Conservation (phyloP, 2,113 vertebrate species). For the Cyphomyrus discorhynchus region DNA sequence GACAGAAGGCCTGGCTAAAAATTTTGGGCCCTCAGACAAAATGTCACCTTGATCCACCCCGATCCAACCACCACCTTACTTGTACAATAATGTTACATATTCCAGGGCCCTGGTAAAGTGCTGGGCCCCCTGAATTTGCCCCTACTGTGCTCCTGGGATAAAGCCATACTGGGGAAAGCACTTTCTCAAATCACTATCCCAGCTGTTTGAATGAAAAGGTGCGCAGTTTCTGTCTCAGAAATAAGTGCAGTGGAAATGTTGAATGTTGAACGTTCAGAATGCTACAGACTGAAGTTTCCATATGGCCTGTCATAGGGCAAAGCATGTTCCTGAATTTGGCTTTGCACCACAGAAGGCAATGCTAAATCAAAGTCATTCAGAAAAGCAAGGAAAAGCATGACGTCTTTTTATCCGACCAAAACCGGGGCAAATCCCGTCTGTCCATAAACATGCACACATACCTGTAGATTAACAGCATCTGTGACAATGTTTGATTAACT, state of each 20-base stretch:
- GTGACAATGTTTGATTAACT: background rate
- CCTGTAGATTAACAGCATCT: background rate
- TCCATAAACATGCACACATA: background rate
- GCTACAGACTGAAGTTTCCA: background rate
- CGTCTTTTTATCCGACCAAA: background rate
- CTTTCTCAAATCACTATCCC: background rate
- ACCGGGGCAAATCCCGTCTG: background rate
- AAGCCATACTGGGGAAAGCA: background rate
- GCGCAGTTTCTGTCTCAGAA: background rate
- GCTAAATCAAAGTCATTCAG: background rate
- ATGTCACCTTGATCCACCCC: background rate
- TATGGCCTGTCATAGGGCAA: background rate
- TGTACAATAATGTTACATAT: background rate
- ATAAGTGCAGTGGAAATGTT: background rate
- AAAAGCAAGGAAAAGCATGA: background rate
- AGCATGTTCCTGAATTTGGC: background rate
- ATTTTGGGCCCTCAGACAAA: background rate
- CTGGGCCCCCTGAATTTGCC: background rate
- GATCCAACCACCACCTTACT: background rate
- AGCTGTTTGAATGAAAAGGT: background rate
- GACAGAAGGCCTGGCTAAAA: background rate
- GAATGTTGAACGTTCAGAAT: background rate
- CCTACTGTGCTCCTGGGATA: background rate
- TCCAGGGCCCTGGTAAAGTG: background rate
- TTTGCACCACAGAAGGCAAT: background rate